Evolutionary conservation across 2,797 vertebrate species (phyloP), one percentile per base, ranked within the genome.

Genomic region (Betta splendens): DNA sequence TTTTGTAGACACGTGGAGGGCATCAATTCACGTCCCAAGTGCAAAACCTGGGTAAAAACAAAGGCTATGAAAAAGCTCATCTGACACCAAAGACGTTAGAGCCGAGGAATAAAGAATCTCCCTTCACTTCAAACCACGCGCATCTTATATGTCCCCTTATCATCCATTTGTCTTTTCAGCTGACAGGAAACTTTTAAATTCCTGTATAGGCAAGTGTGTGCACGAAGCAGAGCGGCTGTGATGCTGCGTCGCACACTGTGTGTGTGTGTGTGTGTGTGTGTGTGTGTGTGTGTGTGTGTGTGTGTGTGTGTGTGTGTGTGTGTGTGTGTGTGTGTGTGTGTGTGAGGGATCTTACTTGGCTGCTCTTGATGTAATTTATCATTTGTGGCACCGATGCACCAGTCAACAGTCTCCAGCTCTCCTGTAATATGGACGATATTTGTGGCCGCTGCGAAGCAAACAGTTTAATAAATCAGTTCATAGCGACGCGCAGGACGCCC

Each of bases 381-480:
- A 73, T 84, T 64, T 52, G 70, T 59, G 52, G 67, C 72, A 67
- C 51, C 9, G 40, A 69, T 72, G 58, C 69, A 74, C 51, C 64
- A 71, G 54, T 84, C 72, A 67, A 79, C 77, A 69, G 58, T 85
- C 80, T 83, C 69, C 62, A 43, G 68, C 69, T 61, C 53, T 25
- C 36, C 72, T 74, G 69, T 84, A 80, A 87, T 79, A 76, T 57
- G 54, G 53, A 44, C 39, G 59, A 76, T 85, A 81, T 88, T 80
- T 83, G 84, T 58, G 54, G 75, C 71, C 67, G 72, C 71, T 77
- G 75, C 46, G 77, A 86, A 76, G 73, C 66, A 77, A 84, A 83
- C 77, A 79, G 72, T 90, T 87, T 85, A 77, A 90, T 89, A 91
- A 91, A 90, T 90, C 86, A 87, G 70, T 72, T 80, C 47, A 80